A percentile compares a stretch with the other conserved stretches of the same genome.
Conservation (phyloP, 2,888 invertebrate species). For the Lobophora halterata region DNA sequence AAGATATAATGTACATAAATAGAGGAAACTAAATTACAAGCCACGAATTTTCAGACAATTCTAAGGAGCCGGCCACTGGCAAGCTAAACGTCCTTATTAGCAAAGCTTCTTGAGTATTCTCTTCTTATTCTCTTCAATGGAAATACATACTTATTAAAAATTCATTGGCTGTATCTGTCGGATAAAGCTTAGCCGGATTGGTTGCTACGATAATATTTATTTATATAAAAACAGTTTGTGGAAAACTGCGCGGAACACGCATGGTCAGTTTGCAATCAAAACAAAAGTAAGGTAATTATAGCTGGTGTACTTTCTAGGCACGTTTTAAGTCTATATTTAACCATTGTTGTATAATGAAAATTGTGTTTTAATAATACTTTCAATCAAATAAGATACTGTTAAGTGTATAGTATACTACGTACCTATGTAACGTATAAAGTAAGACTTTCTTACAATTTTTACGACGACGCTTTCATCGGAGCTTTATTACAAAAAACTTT, state of each 20-base stretch:
- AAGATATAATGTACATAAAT: too few relatives aligned
- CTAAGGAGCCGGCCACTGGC: not conserved
- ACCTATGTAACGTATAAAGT: too few relatives aligned
- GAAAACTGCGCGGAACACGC: slow-evolving; percentile 42
- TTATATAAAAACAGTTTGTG: slow-evolving; percentile 40
- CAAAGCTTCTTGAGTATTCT: not conserved
- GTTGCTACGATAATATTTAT: slow-evolving; percentile 34
- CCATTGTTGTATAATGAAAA: too few relatives aligned
- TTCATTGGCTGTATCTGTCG: slow-evolving; percentile 8
- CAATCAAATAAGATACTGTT: too few relatives aligned
- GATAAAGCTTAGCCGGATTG: slow-evolving; percentile 17
- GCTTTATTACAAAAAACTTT: slow-evolving; percentile 24
- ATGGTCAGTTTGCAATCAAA: slow-evolving; percentile 43
- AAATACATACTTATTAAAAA: slow-evolving; percentile 18
- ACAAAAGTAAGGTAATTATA: slow-evolving; percentile 46
- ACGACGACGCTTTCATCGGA: slow-evolving; percentile 7
- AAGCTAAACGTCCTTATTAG: slow-evolving; percentile 6
- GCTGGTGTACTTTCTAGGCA: slow-evolving; percentile 47
- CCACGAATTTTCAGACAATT: not conserved
- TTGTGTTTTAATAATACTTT: slow-evolving; percentile 30
- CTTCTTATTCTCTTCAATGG: slow-evolving; percentile 1
- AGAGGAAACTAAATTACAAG: not conserved
- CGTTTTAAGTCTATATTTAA: too few relatives aligned
- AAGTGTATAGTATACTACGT: too few relatives aligned
- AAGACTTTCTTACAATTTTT: not conserved